Evolutionary conservation across 2,113 vertebrate species (phyloP), one percentile per base, ranked within the genome.

Genomic region (Lamprologus callipterus): DNA sequence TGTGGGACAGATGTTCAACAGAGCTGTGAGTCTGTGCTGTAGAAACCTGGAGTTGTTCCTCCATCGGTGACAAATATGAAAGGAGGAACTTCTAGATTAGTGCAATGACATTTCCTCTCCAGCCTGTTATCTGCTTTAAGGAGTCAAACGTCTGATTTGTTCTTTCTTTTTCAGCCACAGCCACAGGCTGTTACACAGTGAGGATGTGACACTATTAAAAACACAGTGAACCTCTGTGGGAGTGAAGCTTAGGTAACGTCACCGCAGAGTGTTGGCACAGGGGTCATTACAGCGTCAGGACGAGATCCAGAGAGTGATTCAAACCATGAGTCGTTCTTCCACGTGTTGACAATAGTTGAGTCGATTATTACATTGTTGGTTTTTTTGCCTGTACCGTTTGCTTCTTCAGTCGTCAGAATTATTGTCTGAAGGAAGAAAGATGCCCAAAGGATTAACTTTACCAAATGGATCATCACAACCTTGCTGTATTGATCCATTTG

Each of bases 351-450:
- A 53, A 11, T 11, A 53, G 49, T 12, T 60, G 8, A 60, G 28
- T 60, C 5, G 8, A 60, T 60, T 10, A 60, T 31, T 60, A 60
- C 23, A 0, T 2, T 5, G 13, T 9, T 23, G 23, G 23, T 3
- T 57, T 17, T 58, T 58, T 58, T 17, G 23, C 54, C 55, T 28
- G 23, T 28, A 0, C 55, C 2, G 4, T 2, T 58, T 58, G 55
- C 0, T 4, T 9, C 55, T 58, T 58, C 1, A 9, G 57, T 2
- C 14, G 2, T 31, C 57, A 60, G 26, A 58, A 17, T 58, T 58
- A 6, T 58, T 17, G 26, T 58, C 57, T 58, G 14, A 31, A 31
- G 14, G 5, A 58, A 0, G 3, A 58, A 31, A 16, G 55, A 58
- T 6, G 8, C 55, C 55, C 14, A 31, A 31, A 9, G 26, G 26